Evolutionary conservation across 2,113 vertebrate species (phyloP), one percentile per base, ranked within the genome.

Genomic region (Chaenogobius annularis): DNA sequence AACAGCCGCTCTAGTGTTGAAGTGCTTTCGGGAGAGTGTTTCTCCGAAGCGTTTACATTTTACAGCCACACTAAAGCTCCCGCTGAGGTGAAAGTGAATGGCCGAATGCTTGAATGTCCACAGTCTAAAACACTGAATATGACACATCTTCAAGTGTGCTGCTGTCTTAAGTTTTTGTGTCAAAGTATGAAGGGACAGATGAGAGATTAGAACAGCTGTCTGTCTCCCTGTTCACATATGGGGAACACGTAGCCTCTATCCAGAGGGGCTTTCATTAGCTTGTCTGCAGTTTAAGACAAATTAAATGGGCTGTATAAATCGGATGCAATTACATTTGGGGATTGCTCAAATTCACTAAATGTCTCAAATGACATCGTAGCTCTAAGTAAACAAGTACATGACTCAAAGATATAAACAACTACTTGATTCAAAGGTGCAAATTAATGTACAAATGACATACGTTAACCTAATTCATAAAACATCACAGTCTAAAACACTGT

Each of bases 201-300:
- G 40, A 3, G 35, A 19, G 17, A 7, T 37, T 63, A 19, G 15
- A 40, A 3, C n/a, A 63, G 26, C 31, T 3, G 4, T 15, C 59
- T 35, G 31, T 62, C 20, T 58, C 3, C 0, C 17, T 17, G 17
- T 11, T 35, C 61, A 40, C 35, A 63, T 63, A 63, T 63, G 61
- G 35, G 7, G 17, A 10, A 40, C 61, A 63, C 35, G 17, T 63
- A 63, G 22, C 22, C 12, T 58, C 13, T 14, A n/a, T 35, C 61
- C 61, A 63, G 17, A 43, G 31, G 61, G 31, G 17, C 61, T 63
- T 40, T 40, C 61, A 63, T 63, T 63, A 40, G 17, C 61, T 63
- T 63, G 35, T 63, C 61, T 63, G 35, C 61, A 63, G 61, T 63
- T 63, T 63, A 63, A 63, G 35, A 17, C 35, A 40, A 63, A 63